phyloP scores from a whole-genome alignment of 2,888 invertebrate genomes.

The Erebia ligea region DNA sequence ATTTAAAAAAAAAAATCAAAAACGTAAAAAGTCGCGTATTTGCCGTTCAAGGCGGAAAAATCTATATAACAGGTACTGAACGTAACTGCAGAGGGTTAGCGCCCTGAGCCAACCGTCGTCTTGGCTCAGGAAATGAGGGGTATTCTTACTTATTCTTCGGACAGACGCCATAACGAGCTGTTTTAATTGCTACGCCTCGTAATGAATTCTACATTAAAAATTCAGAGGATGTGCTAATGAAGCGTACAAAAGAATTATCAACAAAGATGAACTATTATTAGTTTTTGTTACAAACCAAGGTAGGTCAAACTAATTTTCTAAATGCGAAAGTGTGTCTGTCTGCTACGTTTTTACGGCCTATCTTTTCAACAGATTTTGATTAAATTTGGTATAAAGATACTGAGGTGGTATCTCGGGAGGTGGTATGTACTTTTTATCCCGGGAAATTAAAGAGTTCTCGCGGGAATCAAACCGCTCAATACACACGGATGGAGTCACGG shows the following conservation, averaged over 20 bases:
- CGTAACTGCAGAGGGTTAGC: slow-evolving; percentile 31
- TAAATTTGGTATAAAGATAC: too few species aligned
- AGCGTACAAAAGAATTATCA: slow-evolving; percentile 28
- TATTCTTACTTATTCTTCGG: slow-evolving; percentile 44
- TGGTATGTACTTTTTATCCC: too few species aligned
- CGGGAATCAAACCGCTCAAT: too few species aligned
- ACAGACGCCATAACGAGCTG: slow-evolving; percentile 45
- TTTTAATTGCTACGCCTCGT: slow-evolving; percentile 41
- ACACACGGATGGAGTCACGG: too few species aligned
- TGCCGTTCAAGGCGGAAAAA: neutral
- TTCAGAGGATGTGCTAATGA: slow-evolving; percentile 29
- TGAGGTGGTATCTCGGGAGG: too few species aligned
- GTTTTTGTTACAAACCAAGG: neutral
- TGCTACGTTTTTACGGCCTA: too few species aligned
- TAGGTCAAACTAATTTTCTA: too few species aligned
- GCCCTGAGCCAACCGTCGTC: slow-evolving; percentile 21
- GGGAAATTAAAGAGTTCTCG: too few species aligned
- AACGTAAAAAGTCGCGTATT: too few species aligned
- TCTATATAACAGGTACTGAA: neutral
- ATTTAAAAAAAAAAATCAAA: too few species aligned
- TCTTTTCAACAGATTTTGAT: too few species aligned
- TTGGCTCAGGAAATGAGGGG: slow-evolving; percentile 40
- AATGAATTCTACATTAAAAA: slow-evolving; percentile 34
- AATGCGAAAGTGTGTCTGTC: too few species aligned
- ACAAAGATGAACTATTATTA: slow-evolving; percentile 14